Conservation (phyloP, 2,888 invertebrate species). For the Drosophila helvetica region DNA sequence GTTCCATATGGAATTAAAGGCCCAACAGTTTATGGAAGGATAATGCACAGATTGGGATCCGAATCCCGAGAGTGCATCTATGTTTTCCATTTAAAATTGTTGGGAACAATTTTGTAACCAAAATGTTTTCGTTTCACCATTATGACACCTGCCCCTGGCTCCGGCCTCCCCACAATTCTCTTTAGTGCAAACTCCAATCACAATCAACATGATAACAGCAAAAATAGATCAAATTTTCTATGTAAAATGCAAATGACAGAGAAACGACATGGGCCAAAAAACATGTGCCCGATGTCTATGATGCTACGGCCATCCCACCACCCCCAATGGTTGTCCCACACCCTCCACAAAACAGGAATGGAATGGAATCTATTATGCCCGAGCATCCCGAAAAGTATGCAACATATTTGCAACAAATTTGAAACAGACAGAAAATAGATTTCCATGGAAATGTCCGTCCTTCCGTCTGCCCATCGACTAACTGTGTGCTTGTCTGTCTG, state of each 20-base stretch:
- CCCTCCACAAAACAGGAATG: background rate
- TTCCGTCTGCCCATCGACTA: conserved; percentile 5
- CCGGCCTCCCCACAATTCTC: conserved; percentile 8
- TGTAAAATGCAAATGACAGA: conserved; percentile 75
- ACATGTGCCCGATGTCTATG: conserved; percentile 26
- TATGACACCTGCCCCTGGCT: background rate
- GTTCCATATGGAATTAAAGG: background rate
- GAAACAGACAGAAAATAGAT: conserved; percentile 49
- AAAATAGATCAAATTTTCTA: conserved; percentile 50
- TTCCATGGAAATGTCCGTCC: conserved; percentile 47
- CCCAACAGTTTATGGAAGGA: background rate
- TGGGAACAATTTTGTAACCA: background rate
- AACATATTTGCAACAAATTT: conserved; percentile 65
- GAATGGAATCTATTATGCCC: conserved; percentile 34
- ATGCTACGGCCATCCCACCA: background rate
- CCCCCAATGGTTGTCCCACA: conserved; percentile 19
- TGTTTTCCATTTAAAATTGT: background rate
- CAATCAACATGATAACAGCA: conserved; percentile 52
- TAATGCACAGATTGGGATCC: background rate
- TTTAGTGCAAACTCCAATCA: conserved; percentile 47
- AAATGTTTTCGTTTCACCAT: conserved; percentile 1
- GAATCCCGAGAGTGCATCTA: background rate
- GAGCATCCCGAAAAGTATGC: conserved; percentile 44
- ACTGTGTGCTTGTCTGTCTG: conserved; percentile 1
- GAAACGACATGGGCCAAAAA: conserved; percentile 53